Conservation (phyloP, 92 coral and sea anemone genomes). For the Muricea muricata region DNA sequence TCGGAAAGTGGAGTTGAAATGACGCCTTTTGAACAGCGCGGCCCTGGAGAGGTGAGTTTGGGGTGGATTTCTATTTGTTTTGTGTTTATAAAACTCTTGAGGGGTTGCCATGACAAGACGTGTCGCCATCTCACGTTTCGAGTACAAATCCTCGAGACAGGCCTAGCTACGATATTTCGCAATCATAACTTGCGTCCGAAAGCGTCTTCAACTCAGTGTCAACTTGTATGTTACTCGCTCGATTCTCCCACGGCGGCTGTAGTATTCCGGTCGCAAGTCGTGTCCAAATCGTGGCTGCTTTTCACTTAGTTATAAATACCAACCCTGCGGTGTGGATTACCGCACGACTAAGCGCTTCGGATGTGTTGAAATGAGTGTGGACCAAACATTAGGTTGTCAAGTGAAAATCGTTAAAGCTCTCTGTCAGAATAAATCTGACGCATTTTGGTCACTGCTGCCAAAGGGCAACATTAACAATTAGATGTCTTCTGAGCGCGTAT, state of each 20-base stretch:
- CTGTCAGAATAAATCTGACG: background rate
- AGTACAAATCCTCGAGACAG: background rate
- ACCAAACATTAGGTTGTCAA: background rate
- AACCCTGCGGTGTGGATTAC: background rate
- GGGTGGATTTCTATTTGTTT: too few relatives aligned
- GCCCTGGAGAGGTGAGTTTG: conserved; percentile 15
- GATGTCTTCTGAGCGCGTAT: background rate
- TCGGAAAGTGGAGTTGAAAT: conserved; percentile 83
- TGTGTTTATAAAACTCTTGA: background rate
- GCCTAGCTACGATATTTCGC: background rate
- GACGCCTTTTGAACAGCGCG: conserved; percentile 69
- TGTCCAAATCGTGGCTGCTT: background rate
- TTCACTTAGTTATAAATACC: background rate
- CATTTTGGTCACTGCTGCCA: background rate
- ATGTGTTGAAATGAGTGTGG: background rate
- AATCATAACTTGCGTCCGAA: background rate
- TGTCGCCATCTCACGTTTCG: background rate
- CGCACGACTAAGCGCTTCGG: background rate
- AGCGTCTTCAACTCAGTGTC: background rate
- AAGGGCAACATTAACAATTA: background rate
- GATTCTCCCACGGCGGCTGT: too few relatives aligned
- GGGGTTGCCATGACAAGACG: background rate
- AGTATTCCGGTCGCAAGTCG: background rate
- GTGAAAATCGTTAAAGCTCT: background rate
- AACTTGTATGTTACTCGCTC: background rate